Base-by-base conservation (phyloP, 2,888 invertebrate genomes). In the Dryadula phaetusa region DNA sequence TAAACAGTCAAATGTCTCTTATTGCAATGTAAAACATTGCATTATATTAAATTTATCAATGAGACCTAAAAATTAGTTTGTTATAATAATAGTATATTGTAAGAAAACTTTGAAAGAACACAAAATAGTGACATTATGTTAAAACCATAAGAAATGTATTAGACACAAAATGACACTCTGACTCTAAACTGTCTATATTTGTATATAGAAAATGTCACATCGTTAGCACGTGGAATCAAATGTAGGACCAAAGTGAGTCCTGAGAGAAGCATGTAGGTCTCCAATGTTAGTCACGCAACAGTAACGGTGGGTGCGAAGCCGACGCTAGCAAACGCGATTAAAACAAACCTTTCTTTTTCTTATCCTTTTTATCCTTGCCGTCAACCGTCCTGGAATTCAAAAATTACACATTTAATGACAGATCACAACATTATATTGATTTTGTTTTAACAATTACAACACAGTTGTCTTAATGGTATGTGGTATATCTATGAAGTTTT, bases 261-360 rank as follows among this genome's bases (percentile, higher is more conserved):
- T 61, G 66, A 70, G 63, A 69, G 69, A 69, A 69, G 71, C 64
- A 69, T 71, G 71, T 66, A 56, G 28, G 68, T 47, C 61, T 61
- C 49, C 69, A 67, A 72, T 75, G 86, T 90, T 89, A 90, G 89
- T 89, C 84, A 88, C 89, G 84, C 79, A 78, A 77, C 76, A 81
- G 78, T 80, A 77, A 82, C 88, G 89, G 88, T 87, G 90, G 90
- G 87, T 85, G 86, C 84, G 83, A 81, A 80, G 81, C 81, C 84
- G 83, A 79, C 77, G 81, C 78, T 75, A 76, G 76, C 71, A 75
- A 70, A 72, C 78, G 78, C 79, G 74, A 75, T 94, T 96, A 97
- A 93, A 97, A 97, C 92, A 97, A 95, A 87, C 97, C 97, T 94
- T 97, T 97, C 94, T 96, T 96, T 95, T 97, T 97, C 94, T 96